Conservation (phyloP, 2,113 vertebrate species). For the Sisor rabdophorus region DNA sequence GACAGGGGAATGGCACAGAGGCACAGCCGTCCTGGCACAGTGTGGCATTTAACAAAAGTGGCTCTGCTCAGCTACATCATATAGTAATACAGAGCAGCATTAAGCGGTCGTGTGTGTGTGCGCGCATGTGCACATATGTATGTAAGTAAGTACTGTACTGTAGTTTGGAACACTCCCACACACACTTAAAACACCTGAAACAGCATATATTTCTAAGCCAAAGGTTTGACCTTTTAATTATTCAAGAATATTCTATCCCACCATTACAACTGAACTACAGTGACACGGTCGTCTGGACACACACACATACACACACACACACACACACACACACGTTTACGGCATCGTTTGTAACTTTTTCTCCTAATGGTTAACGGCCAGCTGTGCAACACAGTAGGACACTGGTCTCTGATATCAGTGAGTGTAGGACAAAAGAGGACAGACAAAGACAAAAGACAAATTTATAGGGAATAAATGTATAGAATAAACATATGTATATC, state of each 20-base stretch:
- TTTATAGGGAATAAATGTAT: slow-evolving; percentile 67
- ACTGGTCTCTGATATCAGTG: slow-evolving; percentile 71
- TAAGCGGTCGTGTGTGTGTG: slow-evolving; percentile 14
- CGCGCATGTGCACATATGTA: slow-evolving; percentile 18
- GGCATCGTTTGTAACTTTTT: slow-evolving; percentile 49
- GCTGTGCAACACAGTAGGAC: slow-evolving; percentile 66
- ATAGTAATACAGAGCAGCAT: slow-evolving; percentile 50
- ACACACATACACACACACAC: slow-evolving; percentile 16
- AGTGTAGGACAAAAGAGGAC: slow-evolving; percentile 63
- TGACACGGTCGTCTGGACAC: slow-evolving; percentile 68
- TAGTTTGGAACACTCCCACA: slow-evolving; percentile 30
- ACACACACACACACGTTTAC: slow-evolving; percentile 25
- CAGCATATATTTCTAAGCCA: slow-evolving; percentile 25
- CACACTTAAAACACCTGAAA: neutral
- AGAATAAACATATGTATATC: slow-evolving; percentile 67
- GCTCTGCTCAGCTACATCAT: slow-evolving; percentile 53
- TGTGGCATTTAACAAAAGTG: slow-evolving; percentile 51
- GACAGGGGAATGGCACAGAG: slow-evolving; percentile 43
- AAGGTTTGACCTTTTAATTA: slow-evolving; percentile 26
- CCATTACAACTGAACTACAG: slow-evolving; percentile 60
- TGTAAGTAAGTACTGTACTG: slow-evolving; percentile 30
- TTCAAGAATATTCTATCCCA: slow-evolving; percentile 22
- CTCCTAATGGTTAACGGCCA: slow-evolving; percentile 62
- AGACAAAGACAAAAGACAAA: slow-evolving; percentile 65
- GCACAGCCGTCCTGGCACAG: slow-evolving; percentile 52